Base-by-base conservation (phyloP, 2,797 vertebrate genomes). In the Atherinosoma microstoma region DNA sequence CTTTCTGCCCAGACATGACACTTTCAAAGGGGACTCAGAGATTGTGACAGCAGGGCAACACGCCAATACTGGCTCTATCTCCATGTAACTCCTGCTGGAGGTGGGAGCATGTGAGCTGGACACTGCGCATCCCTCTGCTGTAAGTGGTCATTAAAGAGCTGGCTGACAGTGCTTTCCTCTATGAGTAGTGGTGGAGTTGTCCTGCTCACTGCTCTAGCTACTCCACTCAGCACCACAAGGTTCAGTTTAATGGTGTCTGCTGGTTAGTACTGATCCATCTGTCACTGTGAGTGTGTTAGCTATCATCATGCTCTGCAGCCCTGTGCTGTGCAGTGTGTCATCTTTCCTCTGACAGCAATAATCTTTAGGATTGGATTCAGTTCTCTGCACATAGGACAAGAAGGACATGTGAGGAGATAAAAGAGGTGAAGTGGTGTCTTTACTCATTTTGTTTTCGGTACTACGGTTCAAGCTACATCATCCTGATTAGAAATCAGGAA, bases 91-190 rank as follows among this genome's bases (percentile, higher is more conserved):
- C 87, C 83, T 89, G 83, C 89, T 90, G 87, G 86, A 90, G 82
- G 78, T 81, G 78, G 68, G 68, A 80, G 83, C 85, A 84, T 81
- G 77, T 12, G 61, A 83, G 78, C 80, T 84, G 84, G 84, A 85
- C 85, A 78, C 74, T 70, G 84, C 81, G 88, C 89, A 92, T 91
- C 86, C 86, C 84, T 92, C 87, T 89, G 90, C 77, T 87, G 87
- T 91, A 93, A 87, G 91, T 91, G 90, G 86, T 93, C 90, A 92
- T 94, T 94, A 94, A 92, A 90, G 85, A 83, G 79, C 61, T 62
- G 78, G 75, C 82, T 90, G 87, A 92, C 92, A 91, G 91, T 36
- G 84, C 79, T 83, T 76, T 89, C 71, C 73, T 83, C 84, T 83
- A 83, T 87, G 89, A 91, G 84, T 77, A 79, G 86, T 83, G 77